Evolutionary conservation across 2,113 vertebrate species (phyloP).

Genomic region (Pseudois nayaur): DNA sequence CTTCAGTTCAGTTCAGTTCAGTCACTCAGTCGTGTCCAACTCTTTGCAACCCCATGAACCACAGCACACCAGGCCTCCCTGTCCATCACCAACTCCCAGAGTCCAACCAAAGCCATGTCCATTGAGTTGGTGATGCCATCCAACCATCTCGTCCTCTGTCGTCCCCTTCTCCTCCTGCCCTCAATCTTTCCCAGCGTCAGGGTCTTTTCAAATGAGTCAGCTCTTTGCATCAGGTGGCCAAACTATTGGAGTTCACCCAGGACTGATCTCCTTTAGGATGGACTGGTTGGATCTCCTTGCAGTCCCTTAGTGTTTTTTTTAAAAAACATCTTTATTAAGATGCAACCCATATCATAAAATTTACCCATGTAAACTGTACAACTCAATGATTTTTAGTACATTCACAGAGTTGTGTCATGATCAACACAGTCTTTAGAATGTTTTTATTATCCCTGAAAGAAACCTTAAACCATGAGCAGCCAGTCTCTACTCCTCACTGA

Average conservation of each 20-base stretch:
- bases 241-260: not conserved
- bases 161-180: not conserved
- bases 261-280: not conserved
- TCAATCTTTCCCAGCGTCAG: not conserved
- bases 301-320: not conserved
- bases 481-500: not conserved
- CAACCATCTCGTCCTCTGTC: not conserved
- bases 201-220: not conserved
- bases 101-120: not conserved
- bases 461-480: not conserved
- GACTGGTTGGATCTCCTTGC: not conserved
- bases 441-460: not conserved
- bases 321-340: not conserved
- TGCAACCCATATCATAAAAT: not conserved
- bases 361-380: not conserved
- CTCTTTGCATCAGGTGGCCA: not conserved
- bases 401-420: not conserved
- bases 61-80: not conserved
- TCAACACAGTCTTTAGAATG: not conserved
- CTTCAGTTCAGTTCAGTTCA: too few species aligned
- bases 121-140: not conserved
- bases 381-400: not conserved
- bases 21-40: too few species aligned
- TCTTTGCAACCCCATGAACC: not conserved
- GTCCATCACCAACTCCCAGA: not conserved